Conservation (phyloP, 2,888 invertebrate genomes). For the Calameuta filiformis region DNA sequence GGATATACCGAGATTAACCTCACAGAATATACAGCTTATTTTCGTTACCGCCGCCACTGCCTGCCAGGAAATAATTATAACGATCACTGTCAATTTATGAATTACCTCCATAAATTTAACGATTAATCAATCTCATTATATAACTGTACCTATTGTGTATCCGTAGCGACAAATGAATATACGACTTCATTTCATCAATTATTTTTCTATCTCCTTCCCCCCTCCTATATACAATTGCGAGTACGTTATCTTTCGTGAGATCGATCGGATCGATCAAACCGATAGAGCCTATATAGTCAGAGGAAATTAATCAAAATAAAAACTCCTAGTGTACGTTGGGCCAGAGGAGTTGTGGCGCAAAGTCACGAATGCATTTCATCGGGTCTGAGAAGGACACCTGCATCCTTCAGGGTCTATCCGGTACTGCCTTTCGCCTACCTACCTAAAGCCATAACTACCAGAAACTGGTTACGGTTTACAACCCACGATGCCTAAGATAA, state of each 20-base stretch:
- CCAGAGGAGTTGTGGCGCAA: neutral
- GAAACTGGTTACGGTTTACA: neutral
- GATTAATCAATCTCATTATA: neutral
- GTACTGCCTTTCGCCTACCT: neutral
- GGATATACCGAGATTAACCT: neutral
- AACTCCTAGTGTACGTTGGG: neutral
- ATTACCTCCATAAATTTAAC: conserved; percentile 2
- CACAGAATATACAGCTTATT: conserved; percentile 7
- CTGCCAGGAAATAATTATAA: conserved; percentile 39
- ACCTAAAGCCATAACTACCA: neutral
- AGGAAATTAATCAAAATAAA: neutral
- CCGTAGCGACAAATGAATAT: neutral
- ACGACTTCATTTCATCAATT: neutral
- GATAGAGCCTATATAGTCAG: neutral
- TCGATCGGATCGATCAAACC: neutral
- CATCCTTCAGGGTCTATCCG: neutral
- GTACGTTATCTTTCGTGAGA: neutral
- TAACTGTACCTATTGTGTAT: neutral
- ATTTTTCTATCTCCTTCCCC: neutral
- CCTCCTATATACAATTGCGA: neutral
- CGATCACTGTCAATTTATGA: conserved; percentile 31
- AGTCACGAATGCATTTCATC: neutral
- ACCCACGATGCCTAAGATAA: neutral
- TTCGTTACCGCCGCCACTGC: conserved; percentile 31
- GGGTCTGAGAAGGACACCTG: neutral